Evolutionary conservation across 2,113 vertebrate species (phyloP).

Genomic region (Pedionomus torquatus): DNA sequence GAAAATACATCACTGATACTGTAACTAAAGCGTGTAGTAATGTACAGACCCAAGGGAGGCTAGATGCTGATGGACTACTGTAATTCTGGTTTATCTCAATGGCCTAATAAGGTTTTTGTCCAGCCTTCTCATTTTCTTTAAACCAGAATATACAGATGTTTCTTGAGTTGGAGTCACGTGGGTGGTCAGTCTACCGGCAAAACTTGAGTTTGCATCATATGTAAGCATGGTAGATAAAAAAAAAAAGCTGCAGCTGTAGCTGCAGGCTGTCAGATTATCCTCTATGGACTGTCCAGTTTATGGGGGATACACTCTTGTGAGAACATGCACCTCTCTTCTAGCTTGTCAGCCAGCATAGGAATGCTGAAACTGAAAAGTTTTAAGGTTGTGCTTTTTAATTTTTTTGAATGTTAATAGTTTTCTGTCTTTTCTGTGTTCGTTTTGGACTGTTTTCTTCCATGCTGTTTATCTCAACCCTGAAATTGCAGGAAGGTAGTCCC

Average conservation of each 20-base stretch:
- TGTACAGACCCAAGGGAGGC: not conserved
- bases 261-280: not conserved
- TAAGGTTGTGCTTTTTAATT: not conserved
- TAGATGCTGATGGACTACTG: rapidly evolving
- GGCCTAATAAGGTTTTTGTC: not conserved
- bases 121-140: not conserved
- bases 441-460: not conserved
- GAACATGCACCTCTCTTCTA: not conserved
- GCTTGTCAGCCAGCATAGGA: not conserved
- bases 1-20: not conserved
- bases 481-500: not conserved
- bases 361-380: not conserved
- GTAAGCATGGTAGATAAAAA: not conserved
- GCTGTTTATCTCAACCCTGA: not conserved
- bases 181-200: not conserved
- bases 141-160: not conserved
- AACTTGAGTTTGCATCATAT: not conserved
- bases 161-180: not conserved
- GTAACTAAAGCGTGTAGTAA: not conserved
- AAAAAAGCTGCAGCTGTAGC: not conserved
- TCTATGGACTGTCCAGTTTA: not conserved
- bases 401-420: not conserved
- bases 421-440: not conserved
- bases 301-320: not conserved
- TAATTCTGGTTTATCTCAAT: not conserved